Evolutionary conservation across 1,140 invertebrate genomes (phyloP).

Genomic region (Zelostemma sp.): DNA sequence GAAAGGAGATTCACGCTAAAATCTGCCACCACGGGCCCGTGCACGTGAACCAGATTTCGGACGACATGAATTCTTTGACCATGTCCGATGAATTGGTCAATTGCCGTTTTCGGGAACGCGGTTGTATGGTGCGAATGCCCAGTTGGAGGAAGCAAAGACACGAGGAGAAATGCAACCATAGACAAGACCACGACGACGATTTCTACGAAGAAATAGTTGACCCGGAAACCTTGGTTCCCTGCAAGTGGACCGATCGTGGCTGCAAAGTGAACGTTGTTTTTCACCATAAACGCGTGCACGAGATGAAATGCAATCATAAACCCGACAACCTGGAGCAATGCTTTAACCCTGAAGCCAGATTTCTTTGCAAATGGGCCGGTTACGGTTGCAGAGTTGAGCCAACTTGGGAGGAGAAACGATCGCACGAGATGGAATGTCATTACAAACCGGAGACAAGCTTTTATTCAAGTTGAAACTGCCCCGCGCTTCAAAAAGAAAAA

Average conservation of each 20-base stretch:
- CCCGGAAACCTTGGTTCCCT: slow-evolving; percentile 23
- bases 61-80: slow-evolving; percentile 6
- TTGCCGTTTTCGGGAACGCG: slow-evolving; percentile 48
- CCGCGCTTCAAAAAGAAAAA: too few species aligned
- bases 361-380: slow-evolving; percentile 43
- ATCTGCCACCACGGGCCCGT: slow-evolving; percentile 54
- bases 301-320: slow-evolving; percentile 56
- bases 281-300: slow-evolving; percentile 46
- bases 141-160: slow-evolving; percentile 46
- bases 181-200: slow-evolving; percentile 10
- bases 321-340: slow-evolving; percentile 5
- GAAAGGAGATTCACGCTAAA: slow-evolving; percentile 52
- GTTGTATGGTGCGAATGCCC: slow-evolving; percentile 57
- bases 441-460: slow-evolving; percentile 50
- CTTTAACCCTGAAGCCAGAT: slow-evolving; percentile 15
- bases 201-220: slow-evolving; percentile 14
- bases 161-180: slow-evolving; percentile 58
- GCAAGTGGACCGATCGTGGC: slow-evolving; percentile 39
- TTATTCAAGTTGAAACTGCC: too few species aligned
- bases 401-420: slow-evolving; percentile 27
- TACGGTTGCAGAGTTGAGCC: slow-evolving; percentile 52
- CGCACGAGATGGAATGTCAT: slow-evolving; percentile 55
- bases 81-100: slow-evolving; percentile 41
- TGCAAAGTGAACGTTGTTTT: slow-evolving; percentile 55
- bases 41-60: not conserved